Base-by-base conservation (phyloP, 2,888 invertebrate genomes). In the Drosophila mimetica region DNA sequence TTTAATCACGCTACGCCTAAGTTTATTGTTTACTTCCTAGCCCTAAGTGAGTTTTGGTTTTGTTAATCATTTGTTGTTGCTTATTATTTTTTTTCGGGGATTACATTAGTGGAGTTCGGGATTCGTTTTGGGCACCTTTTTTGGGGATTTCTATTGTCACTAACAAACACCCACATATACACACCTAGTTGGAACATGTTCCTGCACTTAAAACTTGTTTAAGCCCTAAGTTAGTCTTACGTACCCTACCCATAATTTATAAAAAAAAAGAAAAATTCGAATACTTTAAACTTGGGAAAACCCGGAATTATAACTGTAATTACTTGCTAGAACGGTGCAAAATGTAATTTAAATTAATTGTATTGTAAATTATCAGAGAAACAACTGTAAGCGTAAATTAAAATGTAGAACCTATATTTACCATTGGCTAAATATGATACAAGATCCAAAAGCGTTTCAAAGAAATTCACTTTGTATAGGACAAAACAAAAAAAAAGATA, bases 401-500 rank as follows among this genome's bases (percentile, higher is more conserved):
- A 47, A 37, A 34, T 18, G 9, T 46, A 51, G 16, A 22, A 20
- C 37, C 34, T 64, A 58, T 25, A 59, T 36, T 11, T 61, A 46
- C 51, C 58, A 50, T 69, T 46, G 58, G 59, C 47, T 59, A 51
- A 57, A 36, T 54, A 42, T 39, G 51, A 58, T 58, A 54, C 79
- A 84, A 72, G 50, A 74, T 66, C 67, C 47, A 71, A 88, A 82
- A 58, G 73, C 64, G 87, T 81, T 86, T 81, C 87, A 86, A 81
- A 60, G 63, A 82, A 79, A 74, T 71, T 58, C 58, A 63, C 16
- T 50, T 42, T 74, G 50, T 73, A 54, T 20, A 65, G 65, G 59
- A 46, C 69, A 51, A n/a, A n/a, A n/a, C n/a, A n/a, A n/a, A n/a
- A n/a, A 44, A 52, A 41, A 46, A 70, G 60, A 60, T 46, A 71